phyloP scores from a whole-genome alignment of 2,113 vertebrate genomes.

The Neofelis nebulosa region DNA sequence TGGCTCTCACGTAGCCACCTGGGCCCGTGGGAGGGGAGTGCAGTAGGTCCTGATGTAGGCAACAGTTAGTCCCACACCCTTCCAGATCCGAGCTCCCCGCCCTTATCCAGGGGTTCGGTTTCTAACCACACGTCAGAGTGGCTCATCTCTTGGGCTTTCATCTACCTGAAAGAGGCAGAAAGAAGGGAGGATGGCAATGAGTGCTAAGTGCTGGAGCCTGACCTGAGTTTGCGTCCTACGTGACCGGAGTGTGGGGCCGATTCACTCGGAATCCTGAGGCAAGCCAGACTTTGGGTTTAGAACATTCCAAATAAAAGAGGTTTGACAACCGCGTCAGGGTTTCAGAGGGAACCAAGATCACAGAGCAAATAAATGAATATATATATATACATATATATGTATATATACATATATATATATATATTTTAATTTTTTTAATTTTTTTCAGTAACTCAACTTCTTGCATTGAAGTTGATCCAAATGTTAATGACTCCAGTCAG shows the following conservation, averaged over 20 bases:
- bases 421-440: too few relatives aligned
- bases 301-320: not conserved
- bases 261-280: too few relatives aligned
- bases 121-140: not conserved
- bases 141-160: constrained; percentile 20
- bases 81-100: not conserved
- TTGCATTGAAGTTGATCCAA: not conserved
- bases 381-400: too few relatives aligned
- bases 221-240: not conserved
- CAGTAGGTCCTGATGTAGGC: not conserved
- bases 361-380: not conserved
- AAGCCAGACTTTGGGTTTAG: not conserved
- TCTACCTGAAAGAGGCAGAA: not conserved
- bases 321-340: not conserved
- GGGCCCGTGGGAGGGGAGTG: not conserved
- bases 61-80: not conserved
- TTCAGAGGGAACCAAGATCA: not conserved
- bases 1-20: not conserved
- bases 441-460: not conserved
- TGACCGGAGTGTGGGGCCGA: not conserved
- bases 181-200: not conserved
- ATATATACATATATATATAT: not conserved
- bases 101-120: not conserved
- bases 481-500: not conserved
- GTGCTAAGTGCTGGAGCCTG: not conserved